Percentiles rank a stretch among this genome's conserved stretches.
Conservation (phyloP, 2,797 vertebrate genomes). For the Epinephelus coioides region DNA sequence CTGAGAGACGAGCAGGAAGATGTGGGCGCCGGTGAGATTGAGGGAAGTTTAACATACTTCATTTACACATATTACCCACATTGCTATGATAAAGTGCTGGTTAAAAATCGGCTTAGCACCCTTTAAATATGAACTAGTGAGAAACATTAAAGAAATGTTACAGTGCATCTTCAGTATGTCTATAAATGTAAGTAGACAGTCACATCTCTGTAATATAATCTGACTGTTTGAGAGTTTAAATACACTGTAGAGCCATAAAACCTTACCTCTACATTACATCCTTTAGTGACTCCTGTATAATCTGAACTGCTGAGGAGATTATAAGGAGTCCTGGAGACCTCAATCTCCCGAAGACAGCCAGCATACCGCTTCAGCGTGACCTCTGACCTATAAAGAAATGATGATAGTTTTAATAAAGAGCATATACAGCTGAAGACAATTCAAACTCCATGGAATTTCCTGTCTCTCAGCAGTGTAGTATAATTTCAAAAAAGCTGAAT, state of each 20-base stretch:
- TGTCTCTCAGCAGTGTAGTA: constrained; percentile 29
- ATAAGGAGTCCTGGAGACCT: constrained; percentile 95
- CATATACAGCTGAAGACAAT: neutral
- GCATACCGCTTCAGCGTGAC: constrained; percentile 91
- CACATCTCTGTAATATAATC: neutral
- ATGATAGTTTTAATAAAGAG: constrained; percentile 27
- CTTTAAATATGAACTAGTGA: neutral
- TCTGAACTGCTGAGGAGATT: constrained; percentile 95
- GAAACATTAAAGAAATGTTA: neutral
- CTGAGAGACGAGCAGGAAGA: too few relatives aligned
- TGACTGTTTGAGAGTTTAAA: constrained; percentile 1
- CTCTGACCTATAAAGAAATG: constrained; percentile 89
- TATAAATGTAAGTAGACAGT: neutral
- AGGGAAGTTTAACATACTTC: too few relatives aligned
- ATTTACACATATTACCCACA: too few relatives aligned
- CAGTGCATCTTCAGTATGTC: neutral
- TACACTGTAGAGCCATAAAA: neutral
- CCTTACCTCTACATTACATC: constrained; percentile 87
- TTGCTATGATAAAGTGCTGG: too few relatives aligned
- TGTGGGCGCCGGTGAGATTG: too few relatives aligned
- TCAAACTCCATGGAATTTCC: constrained; percentile 3
- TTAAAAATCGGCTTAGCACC: too few relatives aligned
- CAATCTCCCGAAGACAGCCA: constrained; percentile 96
- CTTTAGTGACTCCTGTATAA: constrained; percentile 95
- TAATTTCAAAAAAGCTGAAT: constrained; percentile 30